Conservation (phyloP, 2,888 invertebrate genomes). For the Amblyteles armatorius region DNA sequence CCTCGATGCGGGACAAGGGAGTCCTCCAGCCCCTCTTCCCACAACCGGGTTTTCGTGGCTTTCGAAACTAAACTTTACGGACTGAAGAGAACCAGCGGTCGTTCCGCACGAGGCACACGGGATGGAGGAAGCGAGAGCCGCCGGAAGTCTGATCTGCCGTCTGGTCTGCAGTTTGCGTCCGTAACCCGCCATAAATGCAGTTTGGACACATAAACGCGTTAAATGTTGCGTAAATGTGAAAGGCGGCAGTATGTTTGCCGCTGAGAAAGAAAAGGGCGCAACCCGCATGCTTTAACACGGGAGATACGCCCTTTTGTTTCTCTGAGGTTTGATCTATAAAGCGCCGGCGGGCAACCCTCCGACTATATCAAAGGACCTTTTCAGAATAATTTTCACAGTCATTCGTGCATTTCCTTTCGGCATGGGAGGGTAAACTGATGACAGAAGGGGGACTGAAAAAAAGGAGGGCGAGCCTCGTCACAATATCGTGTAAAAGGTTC, state of each 20-base stretch:
- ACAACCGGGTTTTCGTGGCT: slow-evolving; percentile 50
- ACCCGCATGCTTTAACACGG: too few relatives aligned
- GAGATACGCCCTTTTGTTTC: too few relatives aligned
- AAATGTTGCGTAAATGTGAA: slow-evolving; percentile 33
- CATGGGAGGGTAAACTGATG: not conserved
- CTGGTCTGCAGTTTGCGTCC: slow-evolving; percentile 5
- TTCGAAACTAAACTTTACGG: slow-evolving; percentile 59
- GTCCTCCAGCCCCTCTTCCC: not conserved
- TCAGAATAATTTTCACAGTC: not conserved
- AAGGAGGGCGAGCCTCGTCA: not conserved
- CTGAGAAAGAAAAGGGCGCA: too few relatives aligned
- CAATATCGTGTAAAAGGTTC: slow-evolving; percentile 22
- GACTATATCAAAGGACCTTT: slow-evolving; percentile 10
- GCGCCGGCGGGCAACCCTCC: not conserved
- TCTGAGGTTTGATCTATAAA: too few relatives aligned
- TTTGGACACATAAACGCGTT: slow-evolving; percentile 42
- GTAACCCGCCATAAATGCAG: slow-evolving; percentile 45
- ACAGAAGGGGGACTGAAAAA: not conserved
- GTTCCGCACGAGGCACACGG: not conserved
- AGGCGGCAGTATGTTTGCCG: not conserved
- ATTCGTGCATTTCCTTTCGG: not conserved
- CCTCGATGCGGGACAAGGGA: not conserved
- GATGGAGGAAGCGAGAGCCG: not conserved
- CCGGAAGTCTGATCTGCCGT: not conserved
- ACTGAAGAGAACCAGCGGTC: slow-evolving; percentile 16